A percentile compares a stretch with the other conserved stretches of the same genome.
Conservation (phyloP, 2,113 vertebrate species). For the Heloderma charlesbogerti region DNA sequence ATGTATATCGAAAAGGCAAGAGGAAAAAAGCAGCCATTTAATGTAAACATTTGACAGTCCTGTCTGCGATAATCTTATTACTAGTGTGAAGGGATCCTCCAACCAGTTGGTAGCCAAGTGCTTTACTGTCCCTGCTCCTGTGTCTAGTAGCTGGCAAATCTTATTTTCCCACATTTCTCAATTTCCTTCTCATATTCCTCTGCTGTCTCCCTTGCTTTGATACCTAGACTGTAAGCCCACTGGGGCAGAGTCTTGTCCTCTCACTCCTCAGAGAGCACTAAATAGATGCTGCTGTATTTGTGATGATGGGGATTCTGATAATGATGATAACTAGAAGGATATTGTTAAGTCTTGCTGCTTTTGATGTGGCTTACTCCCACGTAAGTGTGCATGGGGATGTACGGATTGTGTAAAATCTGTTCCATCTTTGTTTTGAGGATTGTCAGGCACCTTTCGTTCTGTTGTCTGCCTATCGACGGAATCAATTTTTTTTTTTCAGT, state of each 20-base stretch:
- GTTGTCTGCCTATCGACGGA: too few relatives aligned
- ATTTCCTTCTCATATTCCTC: not conserved
- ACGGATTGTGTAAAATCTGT: too few relatives aligned
- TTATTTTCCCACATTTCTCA: not conserved
- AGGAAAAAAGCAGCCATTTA: too few relatives aligned
- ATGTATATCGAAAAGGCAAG: too few relatives aligned
- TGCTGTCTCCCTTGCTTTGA: not conserved
- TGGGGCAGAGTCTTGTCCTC: not conserved
- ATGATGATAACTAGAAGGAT: not conserved
- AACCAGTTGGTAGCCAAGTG: not conserved
- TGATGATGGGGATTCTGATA: not conserved
- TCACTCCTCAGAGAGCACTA: not conserved
- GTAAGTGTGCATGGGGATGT: not conserved
- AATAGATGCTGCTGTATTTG: not conserved
- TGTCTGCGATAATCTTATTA: not conserved
- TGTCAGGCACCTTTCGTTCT: too few relatives aligned
- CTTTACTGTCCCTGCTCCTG: not conserved
- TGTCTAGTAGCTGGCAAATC: not conserved
- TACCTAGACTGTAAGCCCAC: not conserved
- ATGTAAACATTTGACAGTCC: too few relatives aligned
- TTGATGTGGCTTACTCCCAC: not conserved
- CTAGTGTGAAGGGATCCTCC: not conserved
- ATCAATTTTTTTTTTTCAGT: too few relatives aligned
- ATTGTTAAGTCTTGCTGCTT: not conserved
- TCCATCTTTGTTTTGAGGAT: too few relatives aligned